phyloP scores from a whole-genome alignment of 2,888 invertebrate species.

The Hirtodrosophila confusa region DNA sequence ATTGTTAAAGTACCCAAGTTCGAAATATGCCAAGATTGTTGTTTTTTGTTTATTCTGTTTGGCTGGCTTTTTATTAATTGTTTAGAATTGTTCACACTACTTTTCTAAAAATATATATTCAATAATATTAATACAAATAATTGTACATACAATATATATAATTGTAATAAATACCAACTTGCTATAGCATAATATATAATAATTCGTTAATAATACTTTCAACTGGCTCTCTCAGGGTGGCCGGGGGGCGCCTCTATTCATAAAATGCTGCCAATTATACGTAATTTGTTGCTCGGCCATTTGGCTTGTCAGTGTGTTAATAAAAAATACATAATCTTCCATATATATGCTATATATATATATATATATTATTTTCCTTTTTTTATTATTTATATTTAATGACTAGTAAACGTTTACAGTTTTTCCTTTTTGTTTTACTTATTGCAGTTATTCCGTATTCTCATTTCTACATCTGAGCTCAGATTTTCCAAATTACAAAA shows the following conservation, averaged over 20 bases:
- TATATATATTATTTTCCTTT: constrained; percentile 31
- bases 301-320: constrained; percentile 61
- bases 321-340: constrained; percentile 67
- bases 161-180: constrained; percentile 80
- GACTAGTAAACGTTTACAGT: constrained; percentile 75
- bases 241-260: constrained; percentile 26
- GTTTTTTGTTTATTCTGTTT: constrained; percentile 23
- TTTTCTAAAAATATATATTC: constrained; percentile 74
- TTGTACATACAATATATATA: constrained; percentile 72
- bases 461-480: constrained; percentile 10
- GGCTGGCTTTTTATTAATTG: constrained; percentile 14
- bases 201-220: constrained; percentile 74
- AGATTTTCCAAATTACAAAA: constrained; percentile 40
- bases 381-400: constrained; percentile 56
- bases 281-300: constrained; percentile 26
- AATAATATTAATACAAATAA: constrained; percentile 73
- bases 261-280: constrained; percentile 48
- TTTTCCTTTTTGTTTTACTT: constrained; percentile 17
- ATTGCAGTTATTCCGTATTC: constrained; percentile 32
- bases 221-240: constrained; percentile 49
- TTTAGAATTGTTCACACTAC: constrained; percentile 59
- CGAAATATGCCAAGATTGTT: constrained; percentile 13
- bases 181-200: constrained; percentile 70
- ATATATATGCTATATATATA: constrained; percentile 14
- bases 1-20: constrained; percentile 13